Evolutionary conservation across 2,888 invertebrate genomes (phyloP).

Genomic region (Tubulanus polymorphus): DNA sequence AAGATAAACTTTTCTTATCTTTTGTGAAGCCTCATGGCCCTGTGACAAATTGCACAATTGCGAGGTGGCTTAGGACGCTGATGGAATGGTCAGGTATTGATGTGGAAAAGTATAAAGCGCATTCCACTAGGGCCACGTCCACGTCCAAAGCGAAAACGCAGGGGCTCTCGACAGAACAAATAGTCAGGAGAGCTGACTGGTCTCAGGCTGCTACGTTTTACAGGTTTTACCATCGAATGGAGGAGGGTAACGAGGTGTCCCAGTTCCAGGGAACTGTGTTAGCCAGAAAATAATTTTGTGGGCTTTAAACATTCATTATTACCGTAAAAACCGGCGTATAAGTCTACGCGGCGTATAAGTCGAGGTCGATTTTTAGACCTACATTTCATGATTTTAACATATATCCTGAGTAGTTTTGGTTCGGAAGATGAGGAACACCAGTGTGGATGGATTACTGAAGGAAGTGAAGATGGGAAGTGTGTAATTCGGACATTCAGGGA

Average conservation of each 20-base stretch:
- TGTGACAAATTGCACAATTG: not conserved
- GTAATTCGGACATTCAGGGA: no score
- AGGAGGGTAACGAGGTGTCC: not conserved
- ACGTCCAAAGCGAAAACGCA: not conserved
- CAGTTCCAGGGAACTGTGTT: not conserved
- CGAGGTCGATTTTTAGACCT: no score
- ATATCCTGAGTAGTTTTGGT: no score
- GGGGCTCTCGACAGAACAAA: not conserved
- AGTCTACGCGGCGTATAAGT: no score
- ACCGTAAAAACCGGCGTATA: no score
- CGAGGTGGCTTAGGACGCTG: slow-evolving; percentile 1
- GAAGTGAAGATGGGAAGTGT: no score
- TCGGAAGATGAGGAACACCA: no score
- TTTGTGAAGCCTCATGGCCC: slow-evolving; percentile 1
- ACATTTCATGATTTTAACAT: no score
- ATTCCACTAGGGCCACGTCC: not conserved
- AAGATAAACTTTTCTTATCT: not conserved
- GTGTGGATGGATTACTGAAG: no score
- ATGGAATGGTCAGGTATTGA: slow-evolving; percentile 1
- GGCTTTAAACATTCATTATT: slow-evolving; percentile 8
- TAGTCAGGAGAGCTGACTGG: not conserved
- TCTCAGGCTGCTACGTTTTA: not conserved
- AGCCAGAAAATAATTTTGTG: not conserved
- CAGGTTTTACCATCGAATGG: slow-evolving; percentile 1
- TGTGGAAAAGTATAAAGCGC: not conserved